Conservation (phyloP, 1,140 invertebrate species). For the Drosophila kanapiae region DNA sequence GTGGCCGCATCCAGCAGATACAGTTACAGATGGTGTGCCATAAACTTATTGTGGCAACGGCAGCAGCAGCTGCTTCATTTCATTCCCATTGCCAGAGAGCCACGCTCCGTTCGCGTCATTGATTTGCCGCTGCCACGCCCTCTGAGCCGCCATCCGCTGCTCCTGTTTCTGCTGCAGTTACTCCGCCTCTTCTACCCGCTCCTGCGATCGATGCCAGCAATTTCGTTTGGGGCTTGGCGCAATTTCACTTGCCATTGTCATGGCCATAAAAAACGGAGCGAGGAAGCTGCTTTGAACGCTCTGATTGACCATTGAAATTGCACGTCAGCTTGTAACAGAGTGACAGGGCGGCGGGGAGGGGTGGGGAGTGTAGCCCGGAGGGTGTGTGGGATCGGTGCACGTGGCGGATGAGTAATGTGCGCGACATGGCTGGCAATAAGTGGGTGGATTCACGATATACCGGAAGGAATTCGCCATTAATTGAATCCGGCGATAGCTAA, state of each 20-base stretch:
- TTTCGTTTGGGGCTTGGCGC: conserved; percentile 62
- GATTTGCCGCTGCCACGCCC: conserved; percentile 57
- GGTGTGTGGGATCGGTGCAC: conserved; percentile 39
- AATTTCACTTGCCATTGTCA: conserved; percentile 74
- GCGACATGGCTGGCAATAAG: conserved; percentile 54
- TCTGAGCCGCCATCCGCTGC: neutral
- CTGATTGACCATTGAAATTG: conserved; percentile 83
- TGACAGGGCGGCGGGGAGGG: conserved; percentile 7
- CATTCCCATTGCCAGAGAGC: conserved; percentile 53
- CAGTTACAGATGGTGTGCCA: conserved; percentile 59
- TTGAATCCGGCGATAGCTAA: conserved; percentile 8
- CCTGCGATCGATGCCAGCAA: conserved; percentile 55
- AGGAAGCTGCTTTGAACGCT: conserved; percentile 57
- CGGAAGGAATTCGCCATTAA: conserved; percentile 15
- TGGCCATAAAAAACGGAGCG: conserved; percentile 49
- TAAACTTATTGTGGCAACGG: conserved; percentile 61
- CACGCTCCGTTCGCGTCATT: conserved; percentile 57
- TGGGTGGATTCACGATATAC: conserved; percentile 44
- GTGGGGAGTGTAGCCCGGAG: neutral
- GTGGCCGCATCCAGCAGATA: conserved; percentile 31
- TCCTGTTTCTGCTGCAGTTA: neutral
- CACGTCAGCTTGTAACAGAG: conserved; percentile 56
- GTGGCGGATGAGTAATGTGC: conserved; percentile 74
- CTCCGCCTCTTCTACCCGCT: neutral
- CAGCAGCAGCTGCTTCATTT: conserved; percentile 67